Percentiles rank a stretch among this genome's conserved stretches.
Evolutionary conservation across 2,113 vertebrate species (phyloP).

Genomic region (Istiophorus platypterus): DNA sequence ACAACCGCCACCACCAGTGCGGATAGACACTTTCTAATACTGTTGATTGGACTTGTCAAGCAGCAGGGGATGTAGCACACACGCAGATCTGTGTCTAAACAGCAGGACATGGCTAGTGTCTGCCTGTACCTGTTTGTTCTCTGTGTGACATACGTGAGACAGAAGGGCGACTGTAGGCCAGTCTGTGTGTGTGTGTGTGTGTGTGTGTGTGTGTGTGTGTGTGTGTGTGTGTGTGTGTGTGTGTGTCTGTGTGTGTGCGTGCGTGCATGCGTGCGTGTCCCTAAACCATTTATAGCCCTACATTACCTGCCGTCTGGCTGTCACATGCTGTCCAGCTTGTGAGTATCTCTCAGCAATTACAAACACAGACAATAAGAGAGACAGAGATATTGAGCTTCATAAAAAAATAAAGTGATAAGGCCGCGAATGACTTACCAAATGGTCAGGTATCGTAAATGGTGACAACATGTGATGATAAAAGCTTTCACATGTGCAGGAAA

Average conservation of each 20-base stretch:
- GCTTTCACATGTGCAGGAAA: neutral
- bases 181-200: neutral
- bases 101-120: slow-evolving; percentile 62
- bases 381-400: slow-evolving; percentile 7
- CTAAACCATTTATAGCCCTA: slow-evolving; percentile 36
- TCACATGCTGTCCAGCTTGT: slow-evolving; percentile 20
- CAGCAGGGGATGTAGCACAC: slow-evolving; percentile 26
- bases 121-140: slow-evolving; percentile 58
- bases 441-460: slow-evolving; percentile 1
- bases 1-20: slow-evolving; percentile 7
- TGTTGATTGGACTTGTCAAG: slow-evolving; percentile 37
- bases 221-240: slow-evolving; percentile 20
- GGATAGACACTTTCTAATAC: slow-evolving; percentile 3
- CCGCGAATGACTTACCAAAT: neutral
- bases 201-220: slow-evolving; percentile 4
- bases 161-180: slow-evolving; percentile 53
- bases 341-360: slow-evolving; percentile 13
- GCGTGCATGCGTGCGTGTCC: slow-evolving; percentile 27
- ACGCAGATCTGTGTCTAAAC: slow-evolving; percentile 44
- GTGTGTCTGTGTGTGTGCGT: slow-evolving; percentile 24
- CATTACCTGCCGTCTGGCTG: slow-evolving; percentile 40
- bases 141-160: slow-evolving; percentile 59
- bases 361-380: slow-evolving; percentile 2
- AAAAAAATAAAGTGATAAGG: neutral
- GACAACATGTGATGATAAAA: neutral